These are phyloP conservation scores for Drosophila subquinaria DNA, from an alignment of 2,888 invertebrate species.

Conservation along the genomic window DNA sequence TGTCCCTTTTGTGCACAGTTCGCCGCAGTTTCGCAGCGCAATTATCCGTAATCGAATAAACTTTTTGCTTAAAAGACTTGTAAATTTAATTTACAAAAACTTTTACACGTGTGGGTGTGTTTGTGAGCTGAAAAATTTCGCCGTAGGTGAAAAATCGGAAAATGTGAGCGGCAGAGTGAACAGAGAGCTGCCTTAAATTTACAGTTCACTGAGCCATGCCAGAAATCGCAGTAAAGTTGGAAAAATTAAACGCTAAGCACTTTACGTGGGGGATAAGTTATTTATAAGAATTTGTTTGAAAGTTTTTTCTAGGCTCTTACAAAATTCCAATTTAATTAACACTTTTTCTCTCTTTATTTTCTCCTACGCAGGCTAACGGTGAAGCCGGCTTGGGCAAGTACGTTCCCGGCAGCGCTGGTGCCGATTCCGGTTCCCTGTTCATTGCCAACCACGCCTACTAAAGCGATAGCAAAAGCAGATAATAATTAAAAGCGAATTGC, in stretches of 20 bases:
- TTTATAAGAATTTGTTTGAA: constrained; percentile 12
- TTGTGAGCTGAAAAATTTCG: constrained; percentile 38
- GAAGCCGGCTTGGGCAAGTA: constrained; percentile 96
- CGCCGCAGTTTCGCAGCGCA: constrained; percentile 29
- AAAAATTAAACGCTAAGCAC: constrained; percentile 17
- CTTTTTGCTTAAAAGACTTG: constrained; percentile 41
- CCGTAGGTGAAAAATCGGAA: constrained; percentile 47
- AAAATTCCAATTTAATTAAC: constrained; percentile 40
- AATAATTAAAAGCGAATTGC: constrained; percentile 53
- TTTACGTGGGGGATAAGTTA: constrained; percentile 7
- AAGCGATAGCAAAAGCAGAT: constrained; percentile 41
- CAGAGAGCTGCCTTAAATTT: constrained; percentile 20
- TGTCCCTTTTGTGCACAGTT: constrained; percentile 3
- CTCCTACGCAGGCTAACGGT: constrained; percentile 92
- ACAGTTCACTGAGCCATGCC: constrained; percentile 43
- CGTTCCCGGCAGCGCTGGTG: constrained; percentile 93
- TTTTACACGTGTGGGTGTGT: constrained; percentile 28
- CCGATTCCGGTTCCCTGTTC: constrained; percentile 95
- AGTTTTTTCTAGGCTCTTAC: constrained; percentile 4
- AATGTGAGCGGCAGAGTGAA: constrained; percentile 15
- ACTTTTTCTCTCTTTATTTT: constrained; percentile 17
- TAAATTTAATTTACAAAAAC: constrained; percentile 57
- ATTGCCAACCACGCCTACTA: constrained; percentile 99
- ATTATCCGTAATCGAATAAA: constrained; percentile 61
- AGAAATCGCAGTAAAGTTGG: constrained; percentile 42